Conservation (phyloP, 2,797 vertebrate genomes). For the Scolopax bukidnonensis region DNA sequence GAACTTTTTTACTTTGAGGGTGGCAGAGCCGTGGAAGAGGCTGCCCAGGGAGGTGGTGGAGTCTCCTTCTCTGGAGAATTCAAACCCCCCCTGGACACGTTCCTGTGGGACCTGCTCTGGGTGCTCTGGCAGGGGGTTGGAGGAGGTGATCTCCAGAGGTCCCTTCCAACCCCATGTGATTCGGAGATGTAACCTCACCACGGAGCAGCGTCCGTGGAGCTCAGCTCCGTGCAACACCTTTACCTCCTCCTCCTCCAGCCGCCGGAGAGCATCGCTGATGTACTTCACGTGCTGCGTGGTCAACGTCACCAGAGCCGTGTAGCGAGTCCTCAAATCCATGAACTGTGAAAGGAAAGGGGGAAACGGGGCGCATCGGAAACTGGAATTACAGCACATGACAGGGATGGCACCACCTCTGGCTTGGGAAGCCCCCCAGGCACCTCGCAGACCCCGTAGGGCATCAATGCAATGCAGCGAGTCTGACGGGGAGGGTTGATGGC, state of each 20-base stretch:
- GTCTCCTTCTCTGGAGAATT: too few species aligned
- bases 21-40: too few species aligned
- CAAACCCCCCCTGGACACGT: too few species aligned
- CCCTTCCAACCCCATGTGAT: too few species aligned
- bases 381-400: accelerated
- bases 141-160: too few species aligned
- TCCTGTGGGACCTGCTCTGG: too few species aligned
- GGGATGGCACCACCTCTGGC: background rate
- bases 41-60: too few species aligned
- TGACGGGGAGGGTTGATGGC: background rate
- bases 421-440: background rate
- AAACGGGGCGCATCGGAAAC: accelerated
- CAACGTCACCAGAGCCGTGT: constrained; percentile 94
- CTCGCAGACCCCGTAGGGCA: background rate
- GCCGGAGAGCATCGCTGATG: constrained; percentile 92
- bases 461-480: background rate
- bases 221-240: background rate
- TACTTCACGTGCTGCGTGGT: constrained; percentile 98
- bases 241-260: constrained; percentile 97
- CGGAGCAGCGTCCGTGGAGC: accelerated
- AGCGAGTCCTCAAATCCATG: constrained; percentile 96
- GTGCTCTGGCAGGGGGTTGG: too few species aligned
- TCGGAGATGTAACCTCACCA: accelerated
- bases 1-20: too few species aligned
- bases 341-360: constrained; percentile 78